phyloP scores from a whole-genome alignment of 2,113 vertebrate genomes.

The Gulo gulo region DNA sequence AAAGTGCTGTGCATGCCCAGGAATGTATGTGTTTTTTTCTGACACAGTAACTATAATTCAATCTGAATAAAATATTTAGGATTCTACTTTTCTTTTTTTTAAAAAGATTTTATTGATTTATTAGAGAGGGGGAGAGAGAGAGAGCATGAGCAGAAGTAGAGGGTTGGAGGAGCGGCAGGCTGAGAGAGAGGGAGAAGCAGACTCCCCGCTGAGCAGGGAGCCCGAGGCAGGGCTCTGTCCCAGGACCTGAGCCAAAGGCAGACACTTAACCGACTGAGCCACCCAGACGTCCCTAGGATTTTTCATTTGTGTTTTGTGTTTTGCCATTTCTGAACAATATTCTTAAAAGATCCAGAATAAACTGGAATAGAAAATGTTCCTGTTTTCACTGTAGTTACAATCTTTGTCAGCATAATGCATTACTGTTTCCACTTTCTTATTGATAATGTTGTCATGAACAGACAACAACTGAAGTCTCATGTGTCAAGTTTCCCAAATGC shows the following conservation, averaged over 20 bases:
- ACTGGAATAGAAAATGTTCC: slow-evolving; percentile 55
- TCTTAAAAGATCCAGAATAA: slow-evolving; percentile 13
- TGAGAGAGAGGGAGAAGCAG: too few relatives aligned
- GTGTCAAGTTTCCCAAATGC: slow-evolving; percentile 36
- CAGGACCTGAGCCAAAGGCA: not conserved
- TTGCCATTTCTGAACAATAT: not conserved
- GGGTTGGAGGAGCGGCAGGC: too few relatives aligned
- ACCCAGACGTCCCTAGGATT: not conserved
- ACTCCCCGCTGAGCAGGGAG: too few relatives aligned
- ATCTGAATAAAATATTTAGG: not conserved
- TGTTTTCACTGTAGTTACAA: slow-evolving; percentile 45
- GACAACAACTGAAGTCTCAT: slow-evolving; percentile 54
- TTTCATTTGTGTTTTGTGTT: fast-evolving
- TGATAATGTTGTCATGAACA: slow-evolving; percentile 68
- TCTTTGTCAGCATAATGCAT: slow-evolving; percentile 69
- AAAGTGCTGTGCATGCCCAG: not conserved
- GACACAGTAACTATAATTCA: not conserved
- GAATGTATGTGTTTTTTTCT: slow-evolving; percentile 3
- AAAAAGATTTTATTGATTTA: not conserved
- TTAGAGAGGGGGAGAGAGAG: not conserved
- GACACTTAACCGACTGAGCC: not conserved
- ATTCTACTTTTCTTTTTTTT: not conserved
- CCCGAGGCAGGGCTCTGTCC: too few relatives aligned
- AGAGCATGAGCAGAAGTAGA: not conserved
- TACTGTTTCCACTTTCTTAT: slow-evolving; percentile 71